Conservation (phyloP, 2,113 vertebrate species). For the Myrmecophaga tridactyla region DNA sequence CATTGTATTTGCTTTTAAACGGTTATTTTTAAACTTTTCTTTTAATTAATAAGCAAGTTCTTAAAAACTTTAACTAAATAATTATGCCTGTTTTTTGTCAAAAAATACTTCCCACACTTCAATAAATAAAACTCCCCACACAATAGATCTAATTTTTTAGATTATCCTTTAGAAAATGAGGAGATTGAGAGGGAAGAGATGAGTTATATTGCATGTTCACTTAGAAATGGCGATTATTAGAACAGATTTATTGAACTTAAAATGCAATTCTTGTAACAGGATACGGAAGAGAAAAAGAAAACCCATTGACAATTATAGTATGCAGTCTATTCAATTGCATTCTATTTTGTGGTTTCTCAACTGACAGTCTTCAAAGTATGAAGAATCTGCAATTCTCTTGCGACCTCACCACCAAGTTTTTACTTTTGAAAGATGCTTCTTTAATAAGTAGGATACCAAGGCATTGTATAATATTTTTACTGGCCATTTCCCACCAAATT, state of each 20-base stretch:
- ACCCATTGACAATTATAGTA: neutral
- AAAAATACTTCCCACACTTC: neutral
- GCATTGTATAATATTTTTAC: neutral
- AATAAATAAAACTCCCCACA: neutral
- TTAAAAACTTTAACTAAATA: neutral
- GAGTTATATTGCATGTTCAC: neutral
- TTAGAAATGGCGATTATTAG: neutral
- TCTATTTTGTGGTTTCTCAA: neutral
- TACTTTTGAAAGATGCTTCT: neutral
- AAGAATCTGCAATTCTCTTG: neutral
- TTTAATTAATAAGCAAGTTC: neutral
- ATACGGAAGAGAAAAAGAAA: neutral
- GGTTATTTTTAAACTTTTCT: neutral
- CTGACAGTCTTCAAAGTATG: neutral
- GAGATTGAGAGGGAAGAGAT: neutral
- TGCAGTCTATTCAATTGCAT: neutral
- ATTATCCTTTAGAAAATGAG: neutral
- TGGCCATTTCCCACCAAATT: neutral
- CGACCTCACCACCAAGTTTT: neutral
- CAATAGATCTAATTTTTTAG: neutral
- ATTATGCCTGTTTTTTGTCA: neutral
- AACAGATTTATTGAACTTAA: neutral
- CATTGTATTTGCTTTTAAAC: neutral
- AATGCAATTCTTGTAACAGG: conserved; percentile 16
- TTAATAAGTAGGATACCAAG: neutral